phyloP scores from a whole-genome alignment of 2,113 vertebrate genomes.

The Callospermophilus lateralis region DNA sequence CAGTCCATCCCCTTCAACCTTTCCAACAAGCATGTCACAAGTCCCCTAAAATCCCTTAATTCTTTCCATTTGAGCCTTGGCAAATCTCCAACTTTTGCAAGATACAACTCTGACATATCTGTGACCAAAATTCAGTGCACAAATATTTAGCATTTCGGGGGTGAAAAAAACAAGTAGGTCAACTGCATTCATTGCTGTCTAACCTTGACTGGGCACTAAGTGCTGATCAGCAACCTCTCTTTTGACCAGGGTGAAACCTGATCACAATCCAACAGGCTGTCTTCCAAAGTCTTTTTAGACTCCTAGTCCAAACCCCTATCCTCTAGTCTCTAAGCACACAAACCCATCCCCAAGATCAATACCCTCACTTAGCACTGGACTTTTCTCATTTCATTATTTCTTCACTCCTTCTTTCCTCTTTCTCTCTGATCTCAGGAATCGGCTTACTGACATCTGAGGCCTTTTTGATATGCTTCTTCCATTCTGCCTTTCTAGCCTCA shows the following conservation, averaged over 20 bases:
- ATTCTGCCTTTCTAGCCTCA: too few species aligned
- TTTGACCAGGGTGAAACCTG: background rate
- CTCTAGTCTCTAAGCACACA: background rate
- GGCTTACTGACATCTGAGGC: too few species aligned
- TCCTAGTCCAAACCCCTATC: background rate
- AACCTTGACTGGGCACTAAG: background rate
- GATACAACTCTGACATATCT: background rate
- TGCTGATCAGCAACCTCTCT: background rate
- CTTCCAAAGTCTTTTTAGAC: background rate
- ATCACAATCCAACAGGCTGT: fast-evolving
- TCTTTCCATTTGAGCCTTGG: background rate
- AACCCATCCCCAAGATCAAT: background rate
- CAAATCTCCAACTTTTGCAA: background rate
- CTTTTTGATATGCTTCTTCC: too few species aligned
- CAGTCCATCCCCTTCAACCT: background rate
- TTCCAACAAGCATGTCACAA: background rate
- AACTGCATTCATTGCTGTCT: background rate
- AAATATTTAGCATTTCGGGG: background rate
- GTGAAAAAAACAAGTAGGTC: background rate
- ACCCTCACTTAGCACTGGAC: background rate
- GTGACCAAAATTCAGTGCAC: background rate
- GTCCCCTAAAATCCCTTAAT: background rate
- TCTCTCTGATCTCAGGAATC: background rate
- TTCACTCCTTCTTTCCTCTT: background rate
- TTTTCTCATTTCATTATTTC: background rate